phyloP scores from a whole-genome alignment of 2,888 invertebrate species.

The Cecidostiba fungosa region DNA sequence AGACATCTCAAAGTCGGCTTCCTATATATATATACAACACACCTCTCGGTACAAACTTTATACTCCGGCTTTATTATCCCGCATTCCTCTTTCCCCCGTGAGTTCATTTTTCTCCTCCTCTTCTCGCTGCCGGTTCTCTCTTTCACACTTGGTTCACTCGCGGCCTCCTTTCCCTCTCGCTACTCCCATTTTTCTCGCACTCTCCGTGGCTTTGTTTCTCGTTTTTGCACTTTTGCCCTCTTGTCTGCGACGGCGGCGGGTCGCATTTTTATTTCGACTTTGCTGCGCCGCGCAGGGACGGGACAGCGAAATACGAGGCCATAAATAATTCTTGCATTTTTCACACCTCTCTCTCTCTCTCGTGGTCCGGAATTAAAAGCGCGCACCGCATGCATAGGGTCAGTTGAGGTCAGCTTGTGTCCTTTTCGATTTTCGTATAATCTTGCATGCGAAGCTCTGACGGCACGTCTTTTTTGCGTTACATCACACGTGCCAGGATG shows the following conservation, averaged over 20 bases:
- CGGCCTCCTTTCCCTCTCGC: not conserved
- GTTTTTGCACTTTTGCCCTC: not conserved
- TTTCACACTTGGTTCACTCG: not conserved
- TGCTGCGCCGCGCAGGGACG: not conserved
- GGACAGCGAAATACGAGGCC: slow-evolving; percentile 6
- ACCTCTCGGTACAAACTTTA: not conserved
- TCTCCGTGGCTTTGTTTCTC: slow-evolving; percentile 8
- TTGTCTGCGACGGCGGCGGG: not conserved
- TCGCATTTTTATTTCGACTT: slow-evolving; percentile 15
- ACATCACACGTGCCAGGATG: not conserved
- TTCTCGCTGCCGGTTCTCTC: not conserved
- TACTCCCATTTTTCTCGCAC: slow-evolving; percentile 1
- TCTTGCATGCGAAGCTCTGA: not conserved
- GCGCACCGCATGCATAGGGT: not conserved
- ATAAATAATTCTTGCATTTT: slow-evolving; percentile 34
- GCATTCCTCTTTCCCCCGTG: slow-evolving; percentile 14
- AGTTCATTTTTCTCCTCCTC: slow-evolving; percentile 30
- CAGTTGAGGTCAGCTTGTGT: not conserved
- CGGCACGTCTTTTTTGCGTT: not conserved
- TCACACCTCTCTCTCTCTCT: not conserved
- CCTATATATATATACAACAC: no score
- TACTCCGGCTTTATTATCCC: slow-evolving; percentile 22
- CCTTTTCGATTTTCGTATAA: slow-evolving; percentile 7
- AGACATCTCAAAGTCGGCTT: not conserved
- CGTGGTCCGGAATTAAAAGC: not conserved